Evolutionary conservation across 2,888 invertebrate genomes (phyloP), one percentile per base, ranked within the genome.

Genomic region (Ochropacha duplaris): DNA sequence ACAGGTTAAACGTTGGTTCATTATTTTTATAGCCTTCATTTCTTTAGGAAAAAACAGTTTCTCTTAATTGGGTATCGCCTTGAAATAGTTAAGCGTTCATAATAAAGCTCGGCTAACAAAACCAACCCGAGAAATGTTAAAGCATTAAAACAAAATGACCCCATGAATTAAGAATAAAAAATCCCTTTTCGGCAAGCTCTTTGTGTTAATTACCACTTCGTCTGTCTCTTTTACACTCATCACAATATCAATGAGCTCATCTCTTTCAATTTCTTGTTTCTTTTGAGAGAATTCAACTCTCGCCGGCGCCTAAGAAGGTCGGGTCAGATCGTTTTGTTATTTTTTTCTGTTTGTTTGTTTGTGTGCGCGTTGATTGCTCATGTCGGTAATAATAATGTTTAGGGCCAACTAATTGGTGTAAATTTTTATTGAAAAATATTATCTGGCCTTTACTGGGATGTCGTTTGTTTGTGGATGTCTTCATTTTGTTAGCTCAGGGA

Each of bases 301-400:
- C 73, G 81, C 79, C 86, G 89, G 89, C 90, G 90, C 90, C 87
- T 86, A 69, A 78, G 44, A 79, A 87, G 91, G 89, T 90, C 89
- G 86, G 90, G 91, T 91, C 92, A 91, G 79, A 86, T 59, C 84
- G 87, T 83, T 88, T 89, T 86, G 81, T 85, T 76, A 68, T 76
- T 79, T 70, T 69, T 77, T 83, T 77, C 68, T 79, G 76, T 87
- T 83, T 88, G 83, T 87, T 84, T 82, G 84, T 81, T 74, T 79
- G 79, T 78, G 63, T 74, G 73, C 70, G 87, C 70, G 87, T 83
- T 88, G 90, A 90, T 90, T 88, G 85, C 80, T 81, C 75, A 71
- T 75, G 81, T 74, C 76, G 67, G 78, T 91, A 88, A 92, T 91
- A 90, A 92, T 83, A 89, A 89, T 88, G 88, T 89, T 91, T 90